A percentile compares a stretch with the other conserved stretches of the same genome.
phyloP scores from a whole-genome alignment of 64 coral and sea anemone species.

The Orbicella faveolata region DNA sequence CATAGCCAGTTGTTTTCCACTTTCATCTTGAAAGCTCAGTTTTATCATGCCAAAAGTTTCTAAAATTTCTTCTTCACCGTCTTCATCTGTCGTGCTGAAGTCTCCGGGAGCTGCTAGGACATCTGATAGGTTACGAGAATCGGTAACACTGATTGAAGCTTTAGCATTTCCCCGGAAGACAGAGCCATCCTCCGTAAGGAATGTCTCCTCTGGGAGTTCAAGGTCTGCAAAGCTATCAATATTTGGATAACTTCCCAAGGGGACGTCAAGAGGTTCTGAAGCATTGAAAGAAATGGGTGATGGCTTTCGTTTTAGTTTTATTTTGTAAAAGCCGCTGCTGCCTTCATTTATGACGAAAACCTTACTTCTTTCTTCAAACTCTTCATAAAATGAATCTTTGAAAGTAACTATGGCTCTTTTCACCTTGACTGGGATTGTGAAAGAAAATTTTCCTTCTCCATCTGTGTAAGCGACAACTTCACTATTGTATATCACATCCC shows the following conservation, averaged over 20 bases:
- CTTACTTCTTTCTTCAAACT: background rate
- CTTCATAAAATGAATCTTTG: background rate
- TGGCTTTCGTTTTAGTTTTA: background rate
- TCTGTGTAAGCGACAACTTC: background rate
- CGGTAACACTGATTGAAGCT: conserved; percentile 1
- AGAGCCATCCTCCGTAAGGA: conserved; percentile 6
- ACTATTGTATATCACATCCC: background rate
- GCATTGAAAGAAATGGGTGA: background rate
- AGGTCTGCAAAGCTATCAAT: background rate
- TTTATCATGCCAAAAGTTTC: conserved; percentile 15
- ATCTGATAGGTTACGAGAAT: conserved; percentile 1
- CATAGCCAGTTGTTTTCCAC: background rate
- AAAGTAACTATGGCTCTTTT: conserved; percentile 6
- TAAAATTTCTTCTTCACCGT: background rate
- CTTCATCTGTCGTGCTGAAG: background rate
- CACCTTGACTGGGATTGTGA: background rate
- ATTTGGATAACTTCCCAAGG: background rate
- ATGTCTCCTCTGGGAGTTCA: background rate
- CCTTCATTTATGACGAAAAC: background rate
- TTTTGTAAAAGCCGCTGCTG: background rate
- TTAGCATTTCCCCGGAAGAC: background rate
- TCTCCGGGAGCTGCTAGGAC: conserved; percentile 21
- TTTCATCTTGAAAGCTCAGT: background rate
- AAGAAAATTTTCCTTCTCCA: background rate
- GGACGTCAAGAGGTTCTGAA: background rate